A percentile compares a stretch with the other conserved stretches of the same genome.
Evolutionary conservation across 1,140 invertebrate species (phyloP).

Genomic region (Aphelinus certus): DNA sequence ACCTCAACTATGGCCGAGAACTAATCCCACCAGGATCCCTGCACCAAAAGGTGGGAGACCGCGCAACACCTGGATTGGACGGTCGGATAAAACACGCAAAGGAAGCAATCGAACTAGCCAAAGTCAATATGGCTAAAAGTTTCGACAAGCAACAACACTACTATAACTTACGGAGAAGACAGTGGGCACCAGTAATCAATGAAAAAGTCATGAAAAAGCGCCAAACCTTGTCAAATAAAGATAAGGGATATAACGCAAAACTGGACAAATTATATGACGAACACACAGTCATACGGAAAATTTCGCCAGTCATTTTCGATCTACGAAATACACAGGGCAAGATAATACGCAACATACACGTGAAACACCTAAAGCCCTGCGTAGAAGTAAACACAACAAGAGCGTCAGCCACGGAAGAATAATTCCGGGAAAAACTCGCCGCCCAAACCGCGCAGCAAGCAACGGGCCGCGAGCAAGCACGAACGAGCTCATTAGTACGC

Average conservation of each 20-base stretch:
- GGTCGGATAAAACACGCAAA: not conserved
- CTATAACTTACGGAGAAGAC: constrained; percentile 32
- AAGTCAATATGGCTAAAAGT: constrained; percentile 8
- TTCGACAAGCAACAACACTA: constrained; percentile 33
- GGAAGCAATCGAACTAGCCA: constrained; percentile 12
- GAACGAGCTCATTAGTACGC: too few relatives aligned
- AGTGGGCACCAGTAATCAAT: not conserved
- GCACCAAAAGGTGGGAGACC: not conserved
- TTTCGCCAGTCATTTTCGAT: too few relatives aligned
- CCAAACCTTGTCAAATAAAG: not conserved
- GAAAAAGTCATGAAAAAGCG: constrained; percentile 1
- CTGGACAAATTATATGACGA: not conserved
- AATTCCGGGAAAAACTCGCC: too few relatives aligned
- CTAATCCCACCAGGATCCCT: not conserved
- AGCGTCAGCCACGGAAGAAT: too few relatives aligned
- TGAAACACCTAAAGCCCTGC: too few relatives aligned
- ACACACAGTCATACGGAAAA: not conserved
- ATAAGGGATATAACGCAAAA: not conserved
- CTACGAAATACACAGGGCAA: too few relatives aligned
- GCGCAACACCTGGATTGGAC: not conserved
- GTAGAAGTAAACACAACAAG: too few relatives aligned
- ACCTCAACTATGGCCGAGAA: constrained; percentile 52
- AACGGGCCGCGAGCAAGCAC: too few relatives aligned
- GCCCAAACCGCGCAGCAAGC: too few relatives aligned
- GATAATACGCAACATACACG: too few relatives aligned